phyloP scores from a whole-genome alignment of 2,113 vertebrate species.

The Pedetes capensis region DNA sequence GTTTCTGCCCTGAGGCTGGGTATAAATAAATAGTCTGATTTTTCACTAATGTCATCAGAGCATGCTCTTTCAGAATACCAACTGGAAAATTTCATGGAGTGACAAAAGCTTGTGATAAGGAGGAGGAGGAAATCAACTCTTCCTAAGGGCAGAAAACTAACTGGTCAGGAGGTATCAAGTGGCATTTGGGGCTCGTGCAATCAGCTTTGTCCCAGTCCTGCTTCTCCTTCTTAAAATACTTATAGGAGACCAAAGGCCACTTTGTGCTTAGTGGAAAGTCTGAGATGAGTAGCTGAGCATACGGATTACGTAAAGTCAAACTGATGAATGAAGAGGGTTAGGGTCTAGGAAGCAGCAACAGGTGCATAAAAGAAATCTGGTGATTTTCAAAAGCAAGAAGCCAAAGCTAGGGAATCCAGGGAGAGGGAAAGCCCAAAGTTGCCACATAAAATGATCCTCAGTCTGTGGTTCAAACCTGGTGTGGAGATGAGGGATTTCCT shows the following conservation, averaged over 20 bases:
- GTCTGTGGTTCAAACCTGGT: neutral
- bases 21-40: constrained; percentile 81
- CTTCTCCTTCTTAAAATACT: neutral
- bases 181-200: accelerated
- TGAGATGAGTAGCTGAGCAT: neutral
- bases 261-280: neutral
- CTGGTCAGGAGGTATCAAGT: neutral
- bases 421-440: neutral
- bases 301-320: too few relatives aligned
- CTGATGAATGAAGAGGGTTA: neutral
- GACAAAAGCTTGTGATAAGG: constrained; percentile 26
- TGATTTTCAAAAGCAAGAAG: constrained; percentile 6
- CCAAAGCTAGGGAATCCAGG: neutral
- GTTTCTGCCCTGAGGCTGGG: constrained; percentile 72
- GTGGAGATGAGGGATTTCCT: neutral
- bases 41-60: constrained; percentile 74
- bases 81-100: constrained; percentile 46
- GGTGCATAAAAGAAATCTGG: neutral
- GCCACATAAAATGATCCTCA: neutral
- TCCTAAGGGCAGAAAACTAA: neutral
- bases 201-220: neutral
- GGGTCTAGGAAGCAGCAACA: neutral
- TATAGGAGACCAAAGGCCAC: neutral
- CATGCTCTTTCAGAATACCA: constrained; percentile 69
- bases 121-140: constrained; percentile 40